These are phyloP conservation scores for Streptopelia turtur DNA, from an alignment of 2,797 vertebrate genomes.

Conservation along the genomic window DNA sequence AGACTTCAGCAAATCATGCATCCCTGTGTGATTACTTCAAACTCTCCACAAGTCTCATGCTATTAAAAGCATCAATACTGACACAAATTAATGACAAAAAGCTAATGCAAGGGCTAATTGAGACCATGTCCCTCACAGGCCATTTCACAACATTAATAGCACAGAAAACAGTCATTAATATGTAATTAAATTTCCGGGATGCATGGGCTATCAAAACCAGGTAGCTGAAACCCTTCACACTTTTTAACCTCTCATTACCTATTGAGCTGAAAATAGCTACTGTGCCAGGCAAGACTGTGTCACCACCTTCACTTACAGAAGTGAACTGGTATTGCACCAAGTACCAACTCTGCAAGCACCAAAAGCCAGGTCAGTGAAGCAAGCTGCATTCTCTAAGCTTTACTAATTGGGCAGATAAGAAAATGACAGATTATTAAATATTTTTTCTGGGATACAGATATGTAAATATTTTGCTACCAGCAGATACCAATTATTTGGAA, in stretches of 20 bases:
- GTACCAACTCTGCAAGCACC: neutral
- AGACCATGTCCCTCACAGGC: conserved; percentile 29
- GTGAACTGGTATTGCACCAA: neutral
- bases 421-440: neutral
- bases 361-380: neutral
- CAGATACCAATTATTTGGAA: neutral
- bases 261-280: neutral
- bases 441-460: neutral
- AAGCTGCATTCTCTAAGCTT: neutral
- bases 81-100: conserved; percentile 50
- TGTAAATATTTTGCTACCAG: neutral
- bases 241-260: conserved; percentile 44
- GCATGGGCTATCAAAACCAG: conserved; percentile 28
- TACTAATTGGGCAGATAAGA: neutral
- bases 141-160: conserved; percentile 51
- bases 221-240: conserved; percentile 32
- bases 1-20: neutral
- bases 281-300: neutral
- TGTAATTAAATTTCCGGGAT: conserved; percentile 61
- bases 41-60: neutral
- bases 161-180: conserved; percentile 45
- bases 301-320: neutral
- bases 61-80: conserved; percentile 41
- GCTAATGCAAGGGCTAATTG: conserved; percentile 58
- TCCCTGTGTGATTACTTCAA: neutral